phyloP scores from a whole-genome alignment of 1,140 invertebrate species.

The Campodea augens region DNA sequence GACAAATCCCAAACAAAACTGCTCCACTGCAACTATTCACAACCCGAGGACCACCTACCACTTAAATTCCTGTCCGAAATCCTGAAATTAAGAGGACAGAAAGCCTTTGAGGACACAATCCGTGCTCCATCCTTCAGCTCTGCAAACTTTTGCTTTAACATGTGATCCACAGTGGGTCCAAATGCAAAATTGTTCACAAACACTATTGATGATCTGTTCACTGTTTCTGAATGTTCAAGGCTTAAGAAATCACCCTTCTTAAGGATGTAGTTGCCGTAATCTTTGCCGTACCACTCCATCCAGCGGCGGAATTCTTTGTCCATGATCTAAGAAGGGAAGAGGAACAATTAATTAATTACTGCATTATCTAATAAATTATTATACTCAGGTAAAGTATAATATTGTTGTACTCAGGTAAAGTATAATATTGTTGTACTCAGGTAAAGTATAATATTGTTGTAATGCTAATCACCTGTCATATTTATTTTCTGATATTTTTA shows the following conservation, averaged over 20 bases:
- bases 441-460: no score
- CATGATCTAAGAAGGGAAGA: slow-evolving; percentile 49
- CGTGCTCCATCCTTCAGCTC: slow-evolving; percentile 87
- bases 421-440: neutral
- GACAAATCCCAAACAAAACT: no score
- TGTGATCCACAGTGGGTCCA: slow-evolving; percentile 88
- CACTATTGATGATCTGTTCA: slow-evolving; percentile 77
- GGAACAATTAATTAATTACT: slow-evolving; percentile 12
- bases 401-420: neutral
- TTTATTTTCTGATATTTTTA: no score
- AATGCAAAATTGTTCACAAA: slow-evolving; percentile 99
- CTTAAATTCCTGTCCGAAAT: slow-evolving; percentile 78
- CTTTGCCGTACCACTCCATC: slow-evolving; percentile 95
- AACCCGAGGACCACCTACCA: no score
- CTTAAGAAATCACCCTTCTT: slow-evolving; percentile 86
- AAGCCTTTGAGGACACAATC: slow-evolving; percentile 96
- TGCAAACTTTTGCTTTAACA: slow-evolving; percentile 86
- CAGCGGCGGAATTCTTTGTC: slow-evolving; percentile 73
- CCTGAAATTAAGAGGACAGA: slow-evolving; percentile 92
- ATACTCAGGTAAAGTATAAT: neutral
- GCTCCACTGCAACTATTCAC: no score
- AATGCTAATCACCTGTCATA: no score
- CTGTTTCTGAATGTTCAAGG: slow-evolving; percentile 76
- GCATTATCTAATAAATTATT: slow-evolving; percentile 5
- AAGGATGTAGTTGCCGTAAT: slow-evolving; percentile 71